Evolutionary conservation across 2,113 vertebrate genomes (phyloP).

Genomic region (Hemiscyllium ocellatum): DNA sequence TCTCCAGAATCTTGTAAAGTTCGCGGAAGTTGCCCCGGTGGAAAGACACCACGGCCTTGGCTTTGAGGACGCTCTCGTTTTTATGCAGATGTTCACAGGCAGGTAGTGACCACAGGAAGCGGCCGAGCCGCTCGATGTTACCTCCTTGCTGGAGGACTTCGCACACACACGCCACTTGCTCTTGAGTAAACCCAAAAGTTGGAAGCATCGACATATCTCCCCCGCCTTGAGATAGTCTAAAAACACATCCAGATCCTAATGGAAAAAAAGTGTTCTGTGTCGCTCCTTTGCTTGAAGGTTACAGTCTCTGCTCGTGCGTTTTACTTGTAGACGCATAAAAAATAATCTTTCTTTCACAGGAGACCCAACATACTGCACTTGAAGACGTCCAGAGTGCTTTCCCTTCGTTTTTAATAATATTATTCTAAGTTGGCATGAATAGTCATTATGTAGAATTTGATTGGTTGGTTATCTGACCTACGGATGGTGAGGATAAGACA

Average conservation of each 20-base stretch:
- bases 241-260: conserved; percentile 33
- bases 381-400: conserved; percentile 31
- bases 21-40: conserved; percentile 83
- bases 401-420: conserved; percentile 81
- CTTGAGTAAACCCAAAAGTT: conserved; percentile 86
- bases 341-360: conserved; percentile 33
- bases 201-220: conserved; percentile 84
- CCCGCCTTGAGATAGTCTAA: conserved; percentile 30
- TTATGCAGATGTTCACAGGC: conserved; percentile 88
- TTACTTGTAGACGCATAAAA: conserved; percentile 23
- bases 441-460: conserved; percentile 90
- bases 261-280: conserved; percentile 26
- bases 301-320: neutral
- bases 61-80: conserved; percentile 81
- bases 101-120: conserved; percentile 83
- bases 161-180: conserved; percentile 86
- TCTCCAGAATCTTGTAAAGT: conserved; percentile 84
- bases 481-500: conserved; percentile 95
- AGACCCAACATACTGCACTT: conserved; percentile 36
- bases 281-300: conserved; percentile 2
- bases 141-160: conserved; percentile 85
- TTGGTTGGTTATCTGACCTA: conserved; percentile 98
- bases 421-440: conserved; percentile 97
- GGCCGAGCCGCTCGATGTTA: conserved; percentile 82
- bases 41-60: conserved; percentile 68